phyloP scores from a whole-genome alignment of 2,888 invertebrate species.

The Merodon equestris region DNA sequence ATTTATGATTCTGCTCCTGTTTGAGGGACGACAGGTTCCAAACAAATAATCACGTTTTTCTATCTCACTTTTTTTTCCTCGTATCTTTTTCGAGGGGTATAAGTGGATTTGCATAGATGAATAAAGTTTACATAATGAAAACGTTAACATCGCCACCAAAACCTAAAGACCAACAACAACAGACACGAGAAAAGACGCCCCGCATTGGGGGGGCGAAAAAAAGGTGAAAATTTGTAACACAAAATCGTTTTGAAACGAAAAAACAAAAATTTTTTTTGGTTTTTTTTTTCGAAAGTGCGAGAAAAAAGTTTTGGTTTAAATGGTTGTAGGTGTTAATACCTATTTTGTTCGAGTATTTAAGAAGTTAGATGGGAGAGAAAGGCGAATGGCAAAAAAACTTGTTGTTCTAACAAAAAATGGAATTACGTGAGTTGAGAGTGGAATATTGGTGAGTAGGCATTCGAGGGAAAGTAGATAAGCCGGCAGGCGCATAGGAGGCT shows the following conservation, averaged over 20 bases:
- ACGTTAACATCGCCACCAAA: constrained; percentile 49
- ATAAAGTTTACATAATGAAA: constrained; percentile 68
- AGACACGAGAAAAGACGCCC: neutral
- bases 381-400: neutral
- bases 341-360: constrained; percentile 65
- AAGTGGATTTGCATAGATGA: constrained; percentile 68
- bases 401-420: constrained; percentile 52
- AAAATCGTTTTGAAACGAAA: constrained; percentile 43
- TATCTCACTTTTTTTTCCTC: constrained; percentile 54
- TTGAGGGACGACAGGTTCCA: constrained; percentile 67
- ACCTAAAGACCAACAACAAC: neutral
- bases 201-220: neutral
- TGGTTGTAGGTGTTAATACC: constrained; percentile 67
- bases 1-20: constrained; percentile 66
- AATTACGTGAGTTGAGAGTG: constrained; percentile 66
- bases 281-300: too few relatives aligned
- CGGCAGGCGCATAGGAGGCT: too few relatives aligned
- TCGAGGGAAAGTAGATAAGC: too few relatives aligned
- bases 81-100: constrained; percentile 31
- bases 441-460: constrained; percentile 25
- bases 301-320: constrained; percentile 32
- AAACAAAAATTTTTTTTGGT: constrained; percentile 12
- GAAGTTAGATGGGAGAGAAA: constrained; percentile 49
- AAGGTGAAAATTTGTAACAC: constrained; percentile 50
- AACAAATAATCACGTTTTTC: constrained; percentile 69